Evolutionary conservation across 2,888 invertebrate species (phyloP), one percentile per base, ranked within the genome.

Genomic region (Lithophane socia): DNA sequence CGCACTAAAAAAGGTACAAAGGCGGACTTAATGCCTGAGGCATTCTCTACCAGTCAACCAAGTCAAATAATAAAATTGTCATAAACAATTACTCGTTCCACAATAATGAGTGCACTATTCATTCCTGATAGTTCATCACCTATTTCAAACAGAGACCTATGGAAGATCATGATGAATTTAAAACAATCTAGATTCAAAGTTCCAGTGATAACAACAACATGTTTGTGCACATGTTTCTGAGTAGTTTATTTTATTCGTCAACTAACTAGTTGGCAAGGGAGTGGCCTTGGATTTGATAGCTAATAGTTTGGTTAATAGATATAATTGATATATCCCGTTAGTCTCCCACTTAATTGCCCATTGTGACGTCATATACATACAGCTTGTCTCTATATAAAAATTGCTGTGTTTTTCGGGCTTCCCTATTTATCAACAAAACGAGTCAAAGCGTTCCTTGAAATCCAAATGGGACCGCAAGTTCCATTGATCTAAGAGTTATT

Each of bases 321-420:
- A 67, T 71, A 73, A 84, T 84, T 78, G 85, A 73, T 67, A 71
- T 54, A 54, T 78, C 75, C 66, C 63, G n/a, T 73, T 69, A 71
- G 16, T 66, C 49, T n/a, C 8, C n/a, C 66, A 64, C 12, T 73
- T 65, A 67, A 84, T 78, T 73, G 69, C 18, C 75, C 54, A 64
- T 56, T 80, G 63, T 60, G 75, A 7, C n/a, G 63, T 70, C 65
- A 70, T 61, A 9, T 37, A 72, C 60, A 56, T 24, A 58, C 21
- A 49, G 56, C n/a, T 66, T 21, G 18, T 42, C 5, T 21, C 10
- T 64, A 52, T 75, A 29, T 1, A 61, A 9, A 66, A 56, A 58
- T 21, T 29, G 18, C 29, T 47, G 44, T n/a, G 37, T 64, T 64
- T 68, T 24, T 54, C 29, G 1, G 13, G n/a, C 63, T 67, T 58